Base-by-base conservation (phyloP, 2,113 vertebrate genomes). In the Thalassoma bifasciatum region DNA sequence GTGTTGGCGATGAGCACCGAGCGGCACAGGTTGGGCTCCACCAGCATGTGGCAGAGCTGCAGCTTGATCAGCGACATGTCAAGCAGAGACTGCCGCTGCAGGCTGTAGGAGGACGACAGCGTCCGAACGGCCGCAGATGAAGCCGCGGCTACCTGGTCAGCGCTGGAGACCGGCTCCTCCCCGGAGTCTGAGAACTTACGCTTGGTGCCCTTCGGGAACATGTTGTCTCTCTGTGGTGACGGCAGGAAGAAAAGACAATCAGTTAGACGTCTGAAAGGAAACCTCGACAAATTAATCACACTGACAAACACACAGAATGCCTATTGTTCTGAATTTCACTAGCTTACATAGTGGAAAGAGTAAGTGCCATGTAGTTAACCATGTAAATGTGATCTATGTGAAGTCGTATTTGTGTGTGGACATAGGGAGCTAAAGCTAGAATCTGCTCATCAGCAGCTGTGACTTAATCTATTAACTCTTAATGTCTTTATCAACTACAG, bases 31-130 rank as follows among this genome's bases (percentile, higher is more conserved):
- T 96, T 97, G 46, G 98, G 97, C 78, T 99, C 97, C 23, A 96
- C 97, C 89, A 99, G 94, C 97, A 98, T 97, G 94, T 98, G 97
- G 90, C 98, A 99, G n/a, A 99, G 94, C 91, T 99, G 98, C 75
- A 99, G 96, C 90, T 99, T 99, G 85, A 98, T 96, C 76, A 99
- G 92, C 47, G 98, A 99, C 97, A 99, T 99, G 90, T 99, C 96
- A 74, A 99, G 92, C 42, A 99, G 94, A 0, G 96, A 97, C 93
- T 99, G 98, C 9, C 97, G 94, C 93, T 98, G 97, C 53, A 98
- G 93, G 71, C 94, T 96, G 75, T 97, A 96, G 0, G 92, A 84
- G 3, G 91, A 91, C 37, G 91, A 67, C 72, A 92, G 86, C 92
- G 89, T 90, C 90, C 79, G 94, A 88, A 93, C 94, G 86, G 69